phyloP scores from a whole-genome alignment of 35 echinoderm and acorn worm species.

The Strongylocentrotus purpuratus region DNA sequence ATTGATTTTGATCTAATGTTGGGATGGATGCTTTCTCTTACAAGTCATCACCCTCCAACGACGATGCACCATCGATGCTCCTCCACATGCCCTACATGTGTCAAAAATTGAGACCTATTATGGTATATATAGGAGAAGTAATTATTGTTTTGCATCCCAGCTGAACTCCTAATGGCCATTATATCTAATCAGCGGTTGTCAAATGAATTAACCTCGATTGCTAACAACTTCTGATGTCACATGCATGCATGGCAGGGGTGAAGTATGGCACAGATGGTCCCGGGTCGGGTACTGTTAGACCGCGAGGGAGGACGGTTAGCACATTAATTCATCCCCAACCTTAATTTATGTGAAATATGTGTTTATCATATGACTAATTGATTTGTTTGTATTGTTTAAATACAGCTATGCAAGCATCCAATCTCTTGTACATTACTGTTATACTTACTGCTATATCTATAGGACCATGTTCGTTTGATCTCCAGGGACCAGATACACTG shows the following conservation, averaged over 20 bases:
- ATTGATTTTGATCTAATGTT: neutral
- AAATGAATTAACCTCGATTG: neutral
- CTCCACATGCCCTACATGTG: neutral
- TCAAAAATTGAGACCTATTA: neutral
- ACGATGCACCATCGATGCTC: neutral
- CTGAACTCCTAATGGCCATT: neutral
- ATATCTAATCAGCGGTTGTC: conserved; percentile 6
- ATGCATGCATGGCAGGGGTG: neutral
- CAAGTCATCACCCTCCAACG: neutral
- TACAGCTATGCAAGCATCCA: too few relatives aligned
- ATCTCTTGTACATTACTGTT: too few relatives aligned
- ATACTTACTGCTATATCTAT: too few relatives aligned
- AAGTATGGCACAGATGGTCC: neutral
- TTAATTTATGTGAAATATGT: neutral
- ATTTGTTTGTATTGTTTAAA: neutral
- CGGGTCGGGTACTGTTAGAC: neutral
- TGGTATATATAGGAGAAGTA: neutral
- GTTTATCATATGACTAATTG: neutral
- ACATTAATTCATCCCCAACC: neutral
- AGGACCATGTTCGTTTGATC: too few relatives aligned
- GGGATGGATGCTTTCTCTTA: neutral
- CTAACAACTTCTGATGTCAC: neutral
- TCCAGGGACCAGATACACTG: too few relatives aligned
- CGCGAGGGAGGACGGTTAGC: neutral
- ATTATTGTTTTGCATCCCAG: neutral